Conservation (phyloP, 2,797 vertebrate species). For the Characodon lateralis region DNA sequence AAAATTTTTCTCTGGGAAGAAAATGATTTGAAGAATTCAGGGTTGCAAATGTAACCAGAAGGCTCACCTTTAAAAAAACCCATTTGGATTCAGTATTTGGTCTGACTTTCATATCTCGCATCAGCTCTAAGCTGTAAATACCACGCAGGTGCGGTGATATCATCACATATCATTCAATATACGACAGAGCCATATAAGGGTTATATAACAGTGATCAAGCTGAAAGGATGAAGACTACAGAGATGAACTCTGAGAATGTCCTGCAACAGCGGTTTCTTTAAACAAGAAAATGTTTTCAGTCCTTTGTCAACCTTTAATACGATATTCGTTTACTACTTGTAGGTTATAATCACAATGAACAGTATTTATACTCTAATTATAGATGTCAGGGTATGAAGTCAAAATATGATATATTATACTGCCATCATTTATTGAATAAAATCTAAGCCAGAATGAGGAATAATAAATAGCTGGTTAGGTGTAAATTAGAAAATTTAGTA, state of each 20-base stretch:
- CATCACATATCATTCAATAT: conserved; percentile 57
- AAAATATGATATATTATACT: no score
- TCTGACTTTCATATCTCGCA: conserved; percentile 56
- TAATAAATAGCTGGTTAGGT: neutral
- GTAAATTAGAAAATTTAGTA: neutral
- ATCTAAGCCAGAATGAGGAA: neutral
- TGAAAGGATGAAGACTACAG: conserved; percentile 19
- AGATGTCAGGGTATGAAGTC: neutral
- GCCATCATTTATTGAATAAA: neutral
- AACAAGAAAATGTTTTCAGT: conserved; percentile 9
- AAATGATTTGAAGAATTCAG: conserved; percentile 33
- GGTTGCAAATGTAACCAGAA: conserved; percentile 25
- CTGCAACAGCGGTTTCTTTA: conserved; percentile 9
- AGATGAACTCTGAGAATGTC: conserved; percentile 19
- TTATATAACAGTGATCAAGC: conserved; percentile 17
- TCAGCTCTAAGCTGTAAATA: conserved; percentile 61
- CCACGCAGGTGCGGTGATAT: conserved; percentile 75
- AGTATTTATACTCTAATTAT: neutral
- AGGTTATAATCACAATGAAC: neutral
- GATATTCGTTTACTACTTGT: neutral
- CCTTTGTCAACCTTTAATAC: neutral
- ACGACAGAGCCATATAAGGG: conserved; percentile 38
- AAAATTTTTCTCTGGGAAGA: conserved; percentile 20
- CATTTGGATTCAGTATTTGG: conserved; percentile 25
- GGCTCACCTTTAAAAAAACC: conserved; percentile 22